Conservation (phyloP, 2,888 invertebrate species). For the Euproctis similis region DNA sequence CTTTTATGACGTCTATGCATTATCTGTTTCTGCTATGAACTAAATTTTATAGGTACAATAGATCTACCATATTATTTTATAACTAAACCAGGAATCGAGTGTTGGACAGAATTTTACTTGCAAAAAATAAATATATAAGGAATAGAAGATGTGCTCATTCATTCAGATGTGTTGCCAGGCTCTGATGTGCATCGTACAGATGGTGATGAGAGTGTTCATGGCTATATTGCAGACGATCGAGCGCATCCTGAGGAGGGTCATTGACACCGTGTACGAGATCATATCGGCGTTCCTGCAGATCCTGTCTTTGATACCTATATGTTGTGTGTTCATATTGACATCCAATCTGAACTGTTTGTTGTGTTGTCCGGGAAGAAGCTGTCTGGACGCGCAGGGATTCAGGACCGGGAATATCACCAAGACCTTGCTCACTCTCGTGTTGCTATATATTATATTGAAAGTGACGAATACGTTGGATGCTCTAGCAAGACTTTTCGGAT, state of each 20-base stretch:
- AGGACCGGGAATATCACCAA: slow-evolving; percentile 39
- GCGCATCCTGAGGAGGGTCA: slow-evolving; percentile 47
- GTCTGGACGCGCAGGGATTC: slow-evolving; percentile 35
- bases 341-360: slow-evolving; percentile 48
- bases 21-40: too few relatives aligned
- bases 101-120: too few relatives aligned
- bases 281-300: slow-evolving; percentile 52
- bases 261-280: slow-evolving; percentile 54
- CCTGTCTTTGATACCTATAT: slow-evolving; percentile 54
- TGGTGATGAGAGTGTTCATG: slow-evolving; percentile 53
- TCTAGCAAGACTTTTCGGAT: slow-evolving; percentile 12
- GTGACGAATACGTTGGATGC: slow-evolving; percentile 44
- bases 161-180: too few relatives aligned
- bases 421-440: slow-evolving; percentile 36
- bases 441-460: slow-evolving; percentile 43
- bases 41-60: too few relatives aligned
- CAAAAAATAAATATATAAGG: too few relatives aligned
- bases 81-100: too few relatives aligned
- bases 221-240: slow-evolving; percentile 54
- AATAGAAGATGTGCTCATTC: too few relatives aligned
- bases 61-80: too few relatives aligned
- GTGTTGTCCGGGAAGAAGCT: slow-evolving; percentile 41
- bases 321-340: slow-evolving; percentile 49
- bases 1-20: too few relatives aligned
- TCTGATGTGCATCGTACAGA: slow-evolving; percentile 47